Evolutionary conservation across 2,888 invertebrate species (phyloP), one percentile per base, ranked within the genome.

Genomic region (Leptinotarsa juncta): DNA sequence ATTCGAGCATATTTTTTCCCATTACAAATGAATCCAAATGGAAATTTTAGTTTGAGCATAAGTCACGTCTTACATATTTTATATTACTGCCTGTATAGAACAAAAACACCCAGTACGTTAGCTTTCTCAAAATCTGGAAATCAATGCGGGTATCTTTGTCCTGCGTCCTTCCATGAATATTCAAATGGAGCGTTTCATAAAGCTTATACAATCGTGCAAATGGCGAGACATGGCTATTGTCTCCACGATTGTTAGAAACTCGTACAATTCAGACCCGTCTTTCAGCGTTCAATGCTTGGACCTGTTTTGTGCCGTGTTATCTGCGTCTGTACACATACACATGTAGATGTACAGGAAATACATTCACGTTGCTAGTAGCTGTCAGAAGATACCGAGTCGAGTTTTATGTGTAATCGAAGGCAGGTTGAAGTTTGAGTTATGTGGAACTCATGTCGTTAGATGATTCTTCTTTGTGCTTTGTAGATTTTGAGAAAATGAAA

Each of bases 161-260:
- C 15, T 10, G 5, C 67, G 50, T 76, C 67, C 73, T 76, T 71
- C 67, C 65, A 67, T 71, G 73, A 73, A 71, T 66, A 68, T 70
- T 65, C 67, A 55, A 53, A 67, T 67, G 68, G 70, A 73, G 70
- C 67, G 65, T 73, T 70, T 68, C 69, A 72, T 65, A 72, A 67
- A 73, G 67, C 71, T 73, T 55, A 69, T 65, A 73, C 76, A 69
- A 76, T 76, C 57, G 73, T 70, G 67, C 70, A 68, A 70, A 57
- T 60, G 70, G 18, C 70, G 73, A 74, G 73, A 74, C 73, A 66
- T 42, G 51, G 42, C 50, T 51, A 70, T 70, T 74, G 70, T 70
- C 51, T 67, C 42, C 18, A 67, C 60, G 14, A 73, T 73, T 73
- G 73, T 73, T 69, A 66, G 66, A 66, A 55, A 50, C 51, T 73